These are phyloP conservation scores for Pristionchus arcanus DNA, from an alignment of 2,888 invertebrate genomes.

Conservation along the genomic window DNA sequence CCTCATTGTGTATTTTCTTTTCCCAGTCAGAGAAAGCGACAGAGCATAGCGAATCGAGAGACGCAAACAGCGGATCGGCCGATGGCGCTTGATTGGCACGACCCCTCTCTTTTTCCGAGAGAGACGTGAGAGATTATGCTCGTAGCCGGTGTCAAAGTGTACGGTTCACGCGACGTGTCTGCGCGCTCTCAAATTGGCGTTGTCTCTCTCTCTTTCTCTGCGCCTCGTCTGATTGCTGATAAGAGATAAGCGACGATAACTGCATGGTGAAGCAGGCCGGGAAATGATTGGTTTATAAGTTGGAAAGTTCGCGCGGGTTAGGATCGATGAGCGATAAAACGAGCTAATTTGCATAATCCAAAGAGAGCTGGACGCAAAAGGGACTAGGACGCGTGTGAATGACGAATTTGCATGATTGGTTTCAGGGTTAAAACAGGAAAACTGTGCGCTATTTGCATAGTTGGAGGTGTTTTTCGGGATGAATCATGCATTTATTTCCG, in stretches of 20 bases:
- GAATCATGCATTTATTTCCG: neutral
- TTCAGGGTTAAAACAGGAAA: too few relatives aligned
- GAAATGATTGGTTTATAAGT: constrained; percentile 1
- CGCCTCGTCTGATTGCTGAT: neutral
- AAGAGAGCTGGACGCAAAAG: neutral
- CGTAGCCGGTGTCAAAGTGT: constrained; percentile 32
- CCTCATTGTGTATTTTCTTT: neutral
- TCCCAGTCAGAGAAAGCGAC: neutral
- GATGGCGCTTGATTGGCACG: neutral
- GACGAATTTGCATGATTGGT: neutral
- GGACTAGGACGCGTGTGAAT: neutral
- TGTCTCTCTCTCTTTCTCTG: neutral
- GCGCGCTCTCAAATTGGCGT: constrained; percentile 4
- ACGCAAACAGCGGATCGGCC: neutral
- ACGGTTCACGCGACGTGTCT: neutral
- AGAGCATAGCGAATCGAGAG: neutral
- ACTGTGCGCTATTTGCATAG: neutral
- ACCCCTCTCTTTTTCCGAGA: neutral
- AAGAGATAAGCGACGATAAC: constrained; percentile 11
- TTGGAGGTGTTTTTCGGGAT: neutral
- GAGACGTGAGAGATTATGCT: neutral
- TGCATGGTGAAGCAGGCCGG: neutral
- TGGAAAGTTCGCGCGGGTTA: neutral
- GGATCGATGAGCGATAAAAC: neutral
- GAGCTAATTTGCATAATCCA: neutral